Conservation (phyloP, 1,140 invertebrate species). For the Heliconius eleuchia region DNA sequence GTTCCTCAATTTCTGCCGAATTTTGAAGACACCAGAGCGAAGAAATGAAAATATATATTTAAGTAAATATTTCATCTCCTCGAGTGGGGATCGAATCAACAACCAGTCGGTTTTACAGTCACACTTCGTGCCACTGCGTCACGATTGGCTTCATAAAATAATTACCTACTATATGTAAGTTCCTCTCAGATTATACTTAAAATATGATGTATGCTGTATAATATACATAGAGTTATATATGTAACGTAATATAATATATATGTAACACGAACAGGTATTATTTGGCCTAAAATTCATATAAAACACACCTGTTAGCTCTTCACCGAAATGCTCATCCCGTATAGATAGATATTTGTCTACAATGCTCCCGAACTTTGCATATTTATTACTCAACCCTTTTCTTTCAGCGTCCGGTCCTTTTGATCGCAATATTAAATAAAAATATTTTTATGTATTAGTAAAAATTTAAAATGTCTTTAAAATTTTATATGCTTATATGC, state of each 20-base stretch:
- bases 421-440: conserved; percentile 10
- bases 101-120: no score
- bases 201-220: not conserved
- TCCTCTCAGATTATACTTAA: not conserved
- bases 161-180: no score
- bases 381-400: conserved; percentile 16
- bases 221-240: no score
- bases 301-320: conserved; percentile 15
- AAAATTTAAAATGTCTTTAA: no score
- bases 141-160: no score
- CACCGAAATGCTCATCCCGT: conserved; percentile 5
- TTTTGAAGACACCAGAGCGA: no score
- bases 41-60: no score
- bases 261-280: not conserved
- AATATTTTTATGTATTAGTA: not conserved
- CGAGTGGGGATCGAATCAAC: no score
- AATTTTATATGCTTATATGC: no score
- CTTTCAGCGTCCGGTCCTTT: not conserved
- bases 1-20: no score
- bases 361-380: conserved; percentile 15
- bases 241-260: not conserved
- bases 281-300: conserved; percentile 20
- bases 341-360: conserved; percentile 19
- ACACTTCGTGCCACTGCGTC: no score
- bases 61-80: no score